Evolutionary conservation across 2,113 vertebrate species (phyloP).

Genomic region (Triplophysa rosa): DNA sequence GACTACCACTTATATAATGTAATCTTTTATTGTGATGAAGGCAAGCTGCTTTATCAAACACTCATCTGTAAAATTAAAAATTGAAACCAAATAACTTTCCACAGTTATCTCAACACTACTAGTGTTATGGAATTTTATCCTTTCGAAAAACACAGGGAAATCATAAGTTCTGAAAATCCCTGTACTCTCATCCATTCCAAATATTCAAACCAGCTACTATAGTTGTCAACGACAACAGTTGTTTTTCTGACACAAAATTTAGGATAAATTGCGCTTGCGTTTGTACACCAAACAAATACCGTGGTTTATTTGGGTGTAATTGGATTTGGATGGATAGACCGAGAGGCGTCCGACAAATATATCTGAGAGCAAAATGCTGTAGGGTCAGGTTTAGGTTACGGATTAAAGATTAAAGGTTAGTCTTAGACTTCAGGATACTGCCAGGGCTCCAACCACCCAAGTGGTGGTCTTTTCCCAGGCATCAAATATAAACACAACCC

Average conservation of each 20-base stretch:
- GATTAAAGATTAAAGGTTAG: slow-evolving; percentile 33
- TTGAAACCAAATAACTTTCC: neutral
- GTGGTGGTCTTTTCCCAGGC: slow-evolving; percentile 34
- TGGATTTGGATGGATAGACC: neutral
- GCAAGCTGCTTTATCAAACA: neutral
- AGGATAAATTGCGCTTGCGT: neutral
- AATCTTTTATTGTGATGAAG: neutral
- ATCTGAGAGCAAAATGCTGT: neutral
- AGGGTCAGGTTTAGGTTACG: slow-evolving; percentile 32
- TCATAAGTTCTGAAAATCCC: neutral
- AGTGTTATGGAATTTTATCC: neutral
- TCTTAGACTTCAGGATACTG: slow-evolving; percentile 32
- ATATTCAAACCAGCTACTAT: no score
- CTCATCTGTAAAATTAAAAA: neutral
- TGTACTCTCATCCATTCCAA: neutral
- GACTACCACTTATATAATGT: neutral
- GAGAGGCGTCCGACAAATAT: neutral
- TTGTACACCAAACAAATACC: neutral
- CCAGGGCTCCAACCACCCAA: slow-evolving; percentile 40
- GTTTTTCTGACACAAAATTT: neutral
- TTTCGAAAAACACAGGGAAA: neutral
- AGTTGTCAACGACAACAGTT: neutral
- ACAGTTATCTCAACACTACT: neutral
- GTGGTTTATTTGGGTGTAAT: neutral
- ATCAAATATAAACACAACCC: slow-evolving; percentile 33